These are phyloP conservation scores for Sterna hirundo DNA, from an alignment of 2,113 vertebrate species.

Conservation along the genomic window DNA sequence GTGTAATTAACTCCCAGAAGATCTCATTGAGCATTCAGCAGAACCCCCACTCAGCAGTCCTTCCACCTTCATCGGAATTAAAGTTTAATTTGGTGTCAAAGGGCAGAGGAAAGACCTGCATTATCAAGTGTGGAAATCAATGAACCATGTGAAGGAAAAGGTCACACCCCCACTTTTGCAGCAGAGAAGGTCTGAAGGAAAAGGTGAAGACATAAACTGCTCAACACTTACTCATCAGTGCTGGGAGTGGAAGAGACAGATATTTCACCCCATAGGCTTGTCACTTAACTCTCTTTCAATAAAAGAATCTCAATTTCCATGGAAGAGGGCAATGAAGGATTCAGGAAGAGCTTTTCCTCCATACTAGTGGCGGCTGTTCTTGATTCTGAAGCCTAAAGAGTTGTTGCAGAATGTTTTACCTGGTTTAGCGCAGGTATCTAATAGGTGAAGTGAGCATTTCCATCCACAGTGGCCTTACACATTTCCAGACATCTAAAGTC, in stretches of 20 bases:
- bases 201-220: neutral
- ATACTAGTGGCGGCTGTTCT: neutral
- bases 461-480: neutral
- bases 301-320: neutral
- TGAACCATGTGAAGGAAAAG: neutral
- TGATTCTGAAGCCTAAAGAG: neutral
- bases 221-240: neutral
- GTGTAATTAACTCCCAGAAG: constrained; percentile 60
- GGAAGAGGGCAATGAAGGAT: neutral
- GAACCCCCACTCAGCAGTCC: neutral
- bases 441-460: neutral
- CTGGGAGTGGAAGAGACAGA: neutral
- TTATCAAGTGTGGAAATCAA: constrained; percentile 17
- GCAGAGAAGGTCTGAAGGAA: neutral
- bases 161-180: neutral
- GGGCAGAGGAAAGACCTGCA: constrained; percentile 29
- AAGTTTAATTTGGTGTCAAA: constrained; percentile 66
- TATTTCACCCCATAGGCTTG: neutral
- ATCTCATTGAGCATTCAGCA: neutral
- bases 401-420: neutral
- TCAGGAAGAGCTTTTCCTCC: neutral
- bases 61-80: constrained; percentile 46
- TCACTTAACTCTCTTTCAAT: neutral
- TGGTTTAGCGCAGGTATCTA: neutral
- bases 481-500: neutral